Percentiles rank a stretch among this genome's conserved stretches.
These are phyloP conservation scores for Drosophila obscura DNA, from an alignment of 1,140 invertebrate genomes.

Conservation along the genomic window DNA sequence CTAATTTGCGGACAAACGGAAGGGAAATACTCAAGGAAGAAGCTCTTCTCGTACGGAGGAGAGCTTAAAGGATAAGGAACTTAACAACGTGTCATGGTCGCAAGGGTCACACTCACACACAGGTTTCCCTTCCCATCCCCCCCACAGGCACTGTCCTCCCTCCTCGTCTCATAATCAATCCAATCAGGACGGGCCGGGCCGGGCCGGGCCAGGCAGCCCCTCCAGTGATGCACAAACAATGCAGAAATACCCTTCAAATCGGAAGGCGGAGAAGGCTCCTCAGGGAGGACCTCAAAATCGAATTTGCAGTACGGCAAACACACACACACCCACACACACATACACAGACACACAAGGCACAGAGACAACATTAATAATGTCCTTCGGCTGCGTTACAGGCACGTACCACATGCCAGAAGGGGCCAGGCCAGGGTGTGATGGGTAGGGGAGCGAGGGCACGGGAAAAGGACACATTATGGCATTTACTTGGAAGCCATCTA, in stretches of 20 bases:
- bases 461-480: conserved; percentile 11
- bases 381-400: conserved; percentile 48
- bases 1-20: conserved; percentile 34
- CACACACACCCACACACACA: neutral
- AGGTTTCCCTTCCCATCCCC: neutral
- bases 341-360: neutral
- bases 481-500: conserved; percentile 36
- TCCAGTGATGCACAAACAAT: conserved; percentile 17
- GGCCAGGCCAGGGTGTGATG: conserved; percentile 3
- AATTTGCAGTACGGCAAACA: conserved; percentile 20
- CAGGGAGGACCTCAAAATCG: conserved; percentile 34
- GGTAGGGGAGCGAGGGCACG: neutral
- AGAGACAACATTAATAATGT: conserved; percentile 43
- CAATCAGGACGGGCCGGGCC: conserved; percentile 15
- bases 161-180: conserved; percentile 35
- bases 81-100: conserved; percentile 31
- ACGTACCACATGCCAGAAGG: conserved; percentile 45
- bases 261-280: conserved; percentile 6
- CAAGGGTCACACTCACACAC: too few species aligned
- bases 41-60: too few species aligned
- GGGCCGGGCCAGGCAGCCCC: neutral
- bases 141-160: neutral
- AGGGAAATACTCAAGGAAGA: conserved; percentile 4
- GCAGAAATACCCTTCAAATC: conserved; percentile 16
- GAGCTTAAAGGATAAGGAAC: conserved; percentile 1